Base-by-base conservation (phyloP, 2,797 vertebrate genomes). In the Chelidonichthys spinosus region DNA sequence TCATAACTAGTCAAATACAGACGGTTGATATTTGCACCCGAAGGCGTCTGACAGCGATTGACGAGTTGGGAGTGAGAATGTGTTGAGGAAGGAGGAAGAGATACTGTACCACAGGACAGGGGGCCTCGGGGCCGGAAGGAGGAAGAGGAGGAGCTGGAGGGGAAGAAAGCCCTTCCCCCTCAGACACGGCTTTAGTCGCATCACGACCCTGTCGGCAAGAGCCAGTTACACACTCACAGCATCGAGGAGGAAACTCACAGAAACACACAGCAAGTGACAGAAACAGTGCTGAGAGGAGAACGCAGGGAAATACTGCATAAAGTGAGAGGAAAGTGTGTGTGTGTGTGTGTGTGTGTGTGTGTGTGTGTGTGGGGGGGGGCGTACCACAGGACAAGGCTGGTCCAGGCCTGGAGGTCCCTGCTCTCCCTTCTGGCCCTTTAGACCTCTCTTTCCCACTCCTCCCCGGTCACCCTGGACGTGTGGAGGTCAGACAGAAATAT, bases 341-440 rank as follows among this genome's bases (percentile, higher is more conserved):
- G 63, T 36, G 10, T 44, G 59, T 75, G 15, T 61, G 64, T 47
- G 63, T 68, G 65, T 63, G 65, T 36, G 8, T 39, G 65, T 66
- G 36, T 52, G 64, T 69, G 49, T 73, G 63, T 59, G 63, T 58
- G 63, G 61, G 7, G 9, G 42, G 73, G 25, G 52, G 95, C 96
- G 0, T 96, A 99, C 97, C 97, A 99, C 97, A 11, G 97, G 97
- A 93, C 97, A 99, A 0, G 97, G 97, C 90, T 98, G 97, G 85
- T 99, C 97, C 87, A 99, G 92, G 59, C 97, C 97, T 0, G 97
- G 97, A 1, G 97, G 97, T 39, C 97, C 97, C 6, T 98, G 97
- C 44, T 99, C 97, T 67, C 97, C 97, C 79, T 98, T 98, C 86
- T 96, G 96, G 69, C 97, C 97, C 90, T 98, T 99, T 53, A 96